phyloP scores from a whole-genome alignment of 1,140 invertebrate species.

The Drosophila athabasca region DNA sequence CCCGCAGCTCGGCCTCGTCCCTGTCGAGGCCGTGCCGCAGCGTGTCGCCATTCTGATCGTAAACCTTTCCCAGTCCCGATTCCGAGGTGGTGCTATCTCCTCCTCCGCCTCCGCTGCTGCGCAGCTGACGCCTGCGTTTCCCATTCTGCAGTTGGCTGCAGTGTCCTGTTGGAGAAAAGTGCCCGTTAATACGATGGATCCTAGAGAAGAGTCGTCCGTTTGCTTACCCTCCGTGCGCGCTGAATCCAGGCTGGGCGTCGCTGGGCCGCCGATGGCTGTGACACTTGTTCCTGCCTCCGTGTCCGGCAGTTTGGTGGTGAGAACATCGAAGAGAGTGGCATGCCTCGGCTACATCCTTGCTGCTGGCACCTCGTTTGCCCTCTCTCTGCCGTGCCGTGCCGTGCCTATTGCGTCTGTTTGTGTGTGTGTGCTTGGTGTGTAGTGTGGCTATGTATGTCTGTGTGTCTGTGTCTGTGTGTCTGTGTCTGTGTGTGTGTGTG shows the following conservation, averaged over 20 bases:
- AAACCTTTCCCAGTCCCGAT: constrained; percentile 47
- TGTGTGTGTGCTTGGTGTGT: no score
- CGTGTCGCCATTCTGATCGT: constrained; percentile 87
- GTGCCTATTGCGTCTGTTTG: no score
- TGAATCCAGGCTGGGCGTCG: constrained; percentile 89
- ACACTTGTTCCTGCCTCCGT: no score
- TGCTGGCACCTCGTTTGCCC: no score
- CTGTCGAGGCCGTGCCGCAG: constrained; percentile 87
- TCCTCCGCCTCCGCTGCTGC: constrained; percentile 45
- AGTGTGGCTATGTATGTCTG: no score
- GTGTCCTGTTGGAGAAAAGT: constrained; percentile 43
- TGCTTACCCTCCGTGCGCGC: constrained; percentile 86
- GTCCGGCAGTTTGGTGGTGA: no score
- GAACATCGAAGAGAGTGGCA: no score
- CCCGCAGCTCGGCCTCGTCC: constrained; percentile 84
- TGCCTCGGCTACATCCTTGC: no score
- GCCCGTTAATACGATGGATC: neutral
- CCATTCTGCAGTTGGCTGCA: constrained; percentile 74
- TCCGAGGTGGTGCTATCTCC: constrained; percentile 30
- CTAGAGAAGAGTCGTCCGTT: no score
- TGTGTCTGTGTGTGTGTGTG: no score
- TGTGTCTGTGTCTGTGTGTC: no score
- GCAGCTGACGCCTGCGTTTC: constrained; percentile 71
- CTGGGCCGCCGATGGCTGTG: constrained; percentile 81
- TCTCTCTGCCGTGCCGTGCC: no score